Evolutionary conservation across 23 tunicate genomes (phyloP), one percentile per base, ranked within the genome.

Genomic region (Halocynthia roretzi): DNA sequence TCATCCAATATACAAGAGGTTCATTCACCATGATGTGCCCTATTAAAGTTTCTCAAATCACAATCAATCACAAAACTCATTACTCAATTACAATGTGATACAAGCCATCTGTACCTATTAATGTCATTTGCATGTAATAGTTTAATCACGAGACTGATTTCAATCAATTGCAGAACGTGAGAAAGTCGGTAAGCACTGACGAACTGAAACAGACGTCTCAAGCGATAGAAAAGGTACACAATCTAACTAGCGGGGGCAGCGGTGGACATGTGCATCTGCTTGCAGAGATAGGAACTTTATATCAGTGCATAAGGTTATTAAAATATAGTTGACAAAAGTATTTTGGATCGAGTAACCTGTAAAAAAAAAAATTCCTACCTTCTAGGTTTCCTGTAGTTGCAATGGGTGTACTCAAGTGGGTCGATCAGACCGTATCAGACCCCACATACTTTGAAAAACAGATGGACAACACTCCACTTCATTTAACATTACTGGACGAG

Each of bases 401-500:
- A n/a, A 86, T 82, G 80, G 99, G 99, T 22, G 99, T 95, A 12
- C 82, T 95, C 85, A 83, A 86, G 48, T 95, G 99, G 99, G 82
- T 95, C 18, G 99, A 95, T 20, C 91, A 85, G 69, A 95, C 92
- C 58, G 95, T 91, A 6, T 84, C 99, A 6, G 97, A 91, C 67
- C 82, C 87, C 10, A 85, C 72, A 20, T 95, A 95, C 80, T 86
- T 95, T 81, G 99, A 95, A 77, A 95, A 85, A 74, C 99, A 95
- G 67, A 91, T 95, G 87, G 99, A 95, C 77, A 82, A 91, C 72
- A 93, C 98, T 0, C 98, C 98, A 0, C 57, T 95, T 5, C 95
- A 91, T 81, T 56, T 95, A 52, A 91, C 88, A 0, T 74, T 95
- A 50, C 87, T 95, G 7, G 99, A 95, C 75, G 99, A 95, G 87